Conservation (phyloP, 2,797 vertebrate genomes). For the Manis pentadactyla region DNA sequence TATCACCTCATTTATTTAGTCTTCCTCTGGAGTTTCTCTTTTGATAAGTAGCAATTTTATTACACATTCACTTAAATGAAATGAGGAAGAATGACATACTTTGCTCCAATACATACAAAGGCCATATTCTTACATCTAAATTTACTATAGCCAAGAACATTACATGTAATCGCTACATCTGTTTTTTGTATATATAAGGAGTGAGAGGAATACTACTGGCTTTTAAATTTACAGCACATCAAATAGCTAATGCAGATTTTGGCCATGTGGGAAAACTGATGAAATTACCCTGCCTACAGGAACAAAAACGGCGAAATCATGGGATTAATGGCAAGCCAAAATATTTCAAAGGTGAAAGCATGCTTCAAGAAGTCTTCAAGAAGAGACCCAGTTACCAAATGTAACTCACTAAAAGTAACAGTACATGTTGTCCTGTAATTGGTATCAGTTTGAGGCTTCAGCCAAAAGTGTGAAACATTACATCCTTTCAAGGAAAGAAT, state of each 20-base stretch:
- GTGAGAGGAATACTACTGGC: neutral
- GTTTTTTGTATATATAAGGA: conserved; percentile 52
- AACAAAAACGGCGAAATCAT: conserved; percentile 49
- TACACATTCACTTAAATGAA: conserved; percentile 69
- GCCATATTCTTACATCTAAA: conserved; percentile 58
- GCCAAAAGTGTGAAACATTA: neutral
- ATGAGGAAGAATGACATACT: conserved; percentile 59
- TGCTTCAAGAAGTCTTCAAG: neutral
- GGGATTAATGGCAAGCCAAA: conserved; percentile 20
- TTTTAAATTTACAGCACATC: conserved; percentile 5
- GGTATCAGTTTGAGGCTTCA: conserved; percentile 25
- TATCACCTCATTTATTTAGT: conserved; percentile 71
- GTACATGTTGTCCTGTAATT: neutral
- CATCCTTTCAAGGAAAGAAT: conserved; percentile 3
- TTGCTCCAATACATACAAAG: conserved; percentile 39
- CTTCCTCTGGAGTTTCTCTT: conserved; percentile 56
- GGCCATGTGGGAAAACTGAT: conserved; percentile 57
- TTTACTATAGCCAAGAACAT: conserved; percentile 33
- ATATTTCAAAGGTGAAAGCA: conserved; percentile 66
- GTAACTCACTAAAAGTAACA: conserved; percentile 50
- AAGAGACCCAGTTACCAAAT: conserved; percentile 23
- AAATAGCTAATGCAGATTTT: conserved; percentile 68
- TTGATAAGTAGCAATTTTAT: conserved; percentile 68
- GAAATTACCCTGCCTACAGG: conserved; percentile 54
- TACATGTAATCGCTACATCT: neutral